Base-by-base conservation (phyloP, 2,888 invertebrate species). In the Amiota communis region DNA sequence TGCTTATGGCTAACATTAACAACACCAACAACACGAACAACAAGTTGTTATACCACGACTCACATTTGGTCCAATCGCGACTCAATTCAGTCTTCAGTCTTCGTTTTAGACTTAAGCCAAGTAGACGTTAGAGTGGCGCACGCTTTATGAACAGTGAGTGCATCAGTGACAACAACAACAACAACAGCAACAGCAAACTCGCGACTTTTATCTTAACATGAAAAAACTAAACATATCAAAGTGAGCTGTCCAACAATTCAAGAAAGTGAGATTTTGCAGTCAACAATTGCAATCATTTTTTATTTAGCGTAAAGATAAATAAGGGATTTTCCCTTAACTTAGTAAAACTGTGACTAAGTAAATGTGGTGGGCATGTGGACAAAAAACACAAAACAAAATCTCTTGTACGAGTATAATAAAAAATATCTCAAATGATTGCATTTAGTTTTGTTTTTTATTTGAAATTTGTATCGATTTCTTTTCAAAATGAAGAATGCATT, bases 101-200 rank as follows among this genome's bases (percentile, higher is more conserved):
- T 72, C 75, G 63, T 51, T 74, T 48, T 56, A 74, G 75, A 74
- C 74, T 77, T 61, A 69, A 73, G 51, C 72, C 74, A 73, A 75
- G 73, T 74, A 70, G 77, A 75, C 77, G 73, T 51, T 57, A 47
- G 48, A 36, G 67, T 36, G 51, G 36, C 51, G 23, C 51, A n/a
- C 3, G 36, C 36, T 36, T 6, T 36, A 6, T 12, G 8, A 53
- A 53, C 53, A 53, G n/a, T n/a, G 8, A n/a, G 2, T 23, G 23
- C 53, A 53, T 3, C 53, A 12, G 6, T 6, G n/a, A 53, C 53
- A 53, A 53, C 53, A 53, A 53, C 53, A 53, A 53, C 23, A 23
- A 23, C 23, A 23, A 23, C 23, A 23, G 10, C 12, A 53, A 53
- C 53, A 53, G 12, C 3, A 36, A 36, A 36, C 36, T 36, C 36